Conservation (phyloP, 2,888 invertebrate genomes). For the Helobdella robusta region DNA sequence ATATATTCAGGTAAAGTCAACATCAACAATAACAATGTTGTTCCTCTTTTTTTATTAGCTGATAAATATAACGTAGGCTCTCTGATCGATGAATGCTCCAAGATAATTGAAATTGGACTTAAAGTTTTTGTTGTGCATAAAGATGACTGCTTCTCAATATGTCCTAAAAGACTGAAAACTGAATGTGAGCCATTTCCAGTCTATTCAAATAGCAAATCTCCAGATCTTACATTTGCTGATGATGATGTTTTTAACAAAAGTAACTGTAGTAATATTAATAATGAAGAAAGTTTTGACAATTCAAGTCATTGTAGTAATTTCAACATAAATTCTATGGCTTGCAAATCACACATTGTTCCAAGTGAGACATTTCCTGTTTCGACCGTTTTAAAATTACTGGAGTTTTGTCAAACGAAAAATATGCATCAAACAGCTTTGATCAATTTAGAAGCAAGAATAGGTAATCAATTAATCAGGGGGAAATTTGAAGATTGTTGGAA, state of each 20-base stretch:
- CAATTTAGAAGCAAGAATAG: constrained; percentile 33
- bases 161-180: too few relatives aligned
- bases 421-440: constrained; percentile 32
- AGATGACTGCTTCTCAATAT: neutral
- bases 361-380: constrained; percentile 33
- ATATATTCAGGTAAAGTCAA: constrained; percentile 46
- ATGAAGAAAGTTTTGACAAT: neutral
- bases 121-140: constrained; percentile 32
- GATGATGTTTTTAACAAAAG: too few relatives aligned
- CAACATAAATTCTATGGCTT: neutral
- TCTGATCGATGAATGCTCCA: constrained; percentile 42
- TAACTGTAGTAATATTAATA: neutral
- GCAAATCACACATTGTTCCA: constrained; percentile 25
- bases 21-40: constrained; percentile 44
- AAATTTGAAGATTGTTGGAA: constrained; percentile 31
- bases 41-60: constrained; percentile 43
- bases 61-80: constrained; percentile 43
- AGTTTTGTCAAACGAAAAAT: constrained; percentile 29
- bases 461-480: constrained; percentile 30
- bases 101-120: constrained; percentile 33
- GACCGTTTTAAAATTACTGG: constrained; percentile 32
- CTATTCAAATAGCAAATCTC: neutral
- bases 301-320: constrained; percentile 15
- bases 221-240: neutral
- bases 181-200: neutral